These are phyloP conservation scores for Megamerina dolium DNA, from an alignment of 2,888 invertebrate genomes.

Conservation along the genomic window DNA sequence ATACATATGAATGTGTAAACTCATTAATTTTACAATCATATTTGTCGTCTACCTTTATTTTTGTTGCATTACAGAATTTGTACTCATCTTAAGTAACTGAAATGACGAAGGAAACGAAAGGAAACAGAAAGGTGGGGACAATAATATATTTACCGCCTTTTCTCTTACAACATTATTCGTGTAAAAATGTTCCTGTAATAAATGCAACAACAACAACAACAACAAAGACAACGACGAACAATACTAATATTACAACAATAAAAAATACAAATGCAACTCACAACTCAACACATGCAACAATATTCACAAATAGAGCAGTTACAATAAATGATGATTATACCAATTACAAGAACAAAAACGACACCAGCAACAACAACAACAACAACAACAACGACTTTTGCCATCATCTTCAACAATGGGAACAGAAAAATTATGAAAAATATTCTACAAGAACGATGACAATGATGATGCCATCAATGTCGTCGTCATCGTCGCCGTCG, in stretches of 20 bases:
- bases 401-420: neutral
- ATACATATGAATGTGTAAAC: no score
- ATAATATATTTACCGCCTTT: conserved; percentile 44
- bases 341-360: conserved; percentile 20
- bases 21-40: no score
- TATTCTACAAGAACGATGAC: conserved; percentile 3
- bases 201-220: conserved; percentile 14
- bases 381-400: conserved; percentile 2
- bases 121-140: no score
- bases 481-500: neutral
- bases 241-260: no score
- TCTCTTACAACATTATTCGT: conserved; percentile 37
- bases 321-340: conserved; percentile 15
- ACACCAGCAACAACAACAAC: conserved; percentile 15
- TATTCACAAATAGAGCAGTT: no score
- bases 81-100: no score
- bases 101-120: no score
- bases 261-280: no score
- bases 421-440: conserved; percentile 12
- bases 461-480: neutral
- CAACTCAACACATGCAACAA: neutral
- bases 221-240: conserved; percentile 11
- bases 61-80: no score
- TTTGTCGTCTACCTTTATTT: no score
- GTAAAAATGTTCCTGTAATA: conserved; percentile 37